Evolutionary conservation across 2,113 vertebrate species (phyloP).

Genomic region (Oreochromis aureus): DNA sequence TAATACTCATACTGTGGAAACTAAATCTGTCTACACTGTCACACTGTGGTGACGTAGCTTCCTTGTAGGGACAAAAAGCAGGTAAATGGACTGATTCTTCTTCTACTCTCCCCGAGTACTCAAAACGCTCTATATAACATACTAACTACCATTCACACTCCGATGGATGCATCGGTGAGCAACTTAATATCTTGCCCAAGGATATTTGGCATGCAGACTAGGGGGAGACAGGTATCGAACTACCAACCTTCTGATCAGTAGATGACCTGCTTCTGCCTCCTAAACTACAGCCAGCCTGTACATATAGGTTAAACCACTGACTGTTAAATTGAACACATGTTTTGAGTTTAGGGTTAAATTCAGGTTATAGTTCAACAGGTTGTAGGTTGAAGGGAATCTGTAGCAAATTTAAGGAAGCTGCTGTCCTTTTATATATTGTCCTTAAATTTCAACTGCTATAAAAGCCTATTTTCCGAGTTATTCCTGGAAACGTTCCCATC

Average conservation of each 20-base stretch:
- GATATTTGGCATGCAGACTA: background rate
- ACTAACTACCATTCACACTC: background rate
- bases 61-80: background rate
- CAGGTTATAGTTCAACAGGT: background rate
- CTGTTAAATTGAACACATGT: background rate
- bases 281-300: background rate
- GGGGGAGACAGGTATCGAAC: background rate
- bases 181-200: background rate
- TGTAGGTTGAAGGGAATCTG: background rate
- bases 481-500: too few relatives aligned
- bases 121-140: background rate
- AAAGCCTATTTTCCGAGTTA: too few relatives aligned
- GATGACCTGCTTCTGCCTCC: background rate
- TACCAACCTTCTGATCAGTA: background rate
- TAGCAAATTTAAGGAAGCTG: background rate
- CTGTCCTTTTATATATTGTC: background rate
- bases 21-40: background rate
- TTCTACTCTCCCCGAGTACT: background rate
- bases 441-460: too few relatives aligned
- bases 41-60: background rate
- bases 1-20: background rate
- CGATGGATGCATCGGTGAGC: fast-evolving
- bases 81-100: background rate
- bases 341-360: background rate
- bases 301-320: background rate